Percentiles rank a stretch among this genome's conserved stretches.
These are phyloP conservation scores for Trissolcus japonicus DNA, from an alignment of 2,888 invertebrate species.

Conservation along the genomic window DNA sequence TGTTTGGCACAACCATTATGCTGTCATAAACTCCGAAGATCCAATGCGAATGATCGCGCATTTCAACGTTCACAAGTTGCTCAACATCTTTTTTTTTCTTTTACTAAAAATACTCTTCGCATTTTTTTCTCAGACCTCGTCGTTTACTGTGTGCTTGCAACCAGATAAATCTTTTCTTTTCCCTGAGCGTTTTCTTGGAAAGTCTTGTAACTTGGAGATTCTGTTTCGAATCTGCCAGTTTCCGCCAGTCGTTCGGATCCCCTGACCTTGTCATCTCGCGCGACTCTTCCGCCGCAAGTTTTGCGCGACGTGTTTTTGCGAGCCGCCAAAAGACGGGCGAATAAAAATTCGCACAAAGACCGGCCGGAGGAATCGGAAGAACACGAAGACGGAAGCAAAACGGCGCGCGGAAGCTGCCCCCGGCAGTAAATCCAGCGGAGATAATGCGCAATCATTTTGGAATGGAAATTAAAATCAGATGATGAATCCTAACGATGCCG, in stretches of 20 bases:
- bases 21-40: too few relatives aligned
- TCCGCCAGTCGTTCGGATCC: conserved; percentile 12
- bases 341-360: conserved; percentile 29
- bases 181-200: not conserved
- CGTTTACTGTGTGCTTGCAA: not conserved
- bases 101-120: not conserved
- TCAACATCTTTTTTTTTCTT: not conserved
- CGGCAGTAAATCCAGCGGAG: conserved; percentile 73
- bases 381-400: conserved; percentile 55
- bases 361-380: conserved; percentile 40
- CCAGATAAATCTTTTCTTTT: conserved; percentile 18
- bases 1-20: too few relatives aligned
- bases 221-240: not conserved
- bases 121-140: conserved; percentile 28
- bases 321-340: conserved; percentile 1
- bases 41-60: too few relatives aligned
- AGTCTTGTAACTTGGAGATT: not conserved
- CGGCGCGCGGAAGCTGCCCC: conserved; percentile 64
- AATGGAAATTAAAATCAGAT: conserved; percentile 77
- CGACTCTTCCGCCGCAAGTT: conserved; percentile 25
- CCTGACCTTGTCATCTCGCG: conserved; percentile 1
- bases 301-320: conserved; percentile 35
- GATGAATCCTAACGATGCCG: conserved; percentile 77
- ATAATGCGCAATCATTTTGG: conserved; percentile 77
- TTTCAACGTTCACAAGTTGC: not conserved